phyloP scores from a whole-genome alignment of 2,113 vertebrate species.

The Penelope pileata region DNA sequence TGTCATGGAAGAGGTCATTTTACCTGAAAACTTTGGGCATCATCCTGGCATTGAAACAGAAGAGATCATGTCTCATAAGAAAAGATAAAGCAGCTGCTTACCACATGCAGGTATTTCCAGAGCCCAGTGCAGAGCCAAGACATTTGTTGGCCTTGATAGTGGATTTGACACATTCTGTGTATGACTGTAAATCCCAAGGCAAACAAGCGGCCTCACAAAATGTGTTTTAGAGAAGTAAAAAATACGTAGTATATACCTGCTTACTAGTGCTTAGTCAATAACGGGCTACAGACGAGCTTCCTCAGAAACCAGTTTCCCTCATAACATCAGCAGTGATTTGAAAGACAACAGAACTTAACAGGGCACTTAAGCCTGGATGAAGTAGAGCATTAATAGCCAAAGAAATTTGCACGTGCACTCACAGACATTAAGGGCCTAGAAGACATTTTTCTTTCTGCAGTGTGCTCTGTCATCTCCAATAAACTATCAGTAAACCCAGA shows the following conservation, averaged over 20 bases:
- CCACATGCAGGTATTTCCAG: neutral
- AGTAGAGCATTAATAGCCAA: neutral
- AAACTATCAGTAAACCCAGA: neutral
- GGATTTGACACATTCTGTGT: neutral
- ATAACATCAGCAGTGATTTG: neutral
- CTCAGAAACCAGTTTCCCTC: neutral
- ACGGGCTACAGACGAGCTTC: neutral
- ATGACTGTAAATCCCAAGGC: neutral
- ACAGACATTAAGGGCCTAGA: neutral
- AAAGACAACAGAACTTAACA: neutral
- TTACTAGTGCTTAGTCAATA: fast-evolving
- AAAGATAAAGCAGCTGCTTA: neutral
- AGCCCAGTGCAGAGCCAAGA: neutral
- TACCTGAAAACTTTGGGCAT: neutral
- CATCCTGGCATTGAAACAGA: neutral
- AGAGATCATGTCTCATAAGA: neutral
- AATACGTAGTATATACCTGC: neutral
- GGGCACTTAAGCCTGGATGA: neutral
- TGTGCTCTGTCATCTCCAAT: neutral
- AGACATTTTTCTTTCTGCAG: neutral
- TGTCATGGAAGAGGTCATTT: neutral
- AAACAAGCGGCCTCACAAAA: neutral
- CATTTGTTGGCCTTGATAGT: neutral
- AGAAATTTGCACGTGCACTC: neutral
- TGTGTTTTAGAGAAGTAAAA: neutral